These are phyloP conservation scores for Acanthosepion pharaonis DNA, from an alignment of 2,888 invertebrate genomes.

Conservation along the genomic window DNA sequence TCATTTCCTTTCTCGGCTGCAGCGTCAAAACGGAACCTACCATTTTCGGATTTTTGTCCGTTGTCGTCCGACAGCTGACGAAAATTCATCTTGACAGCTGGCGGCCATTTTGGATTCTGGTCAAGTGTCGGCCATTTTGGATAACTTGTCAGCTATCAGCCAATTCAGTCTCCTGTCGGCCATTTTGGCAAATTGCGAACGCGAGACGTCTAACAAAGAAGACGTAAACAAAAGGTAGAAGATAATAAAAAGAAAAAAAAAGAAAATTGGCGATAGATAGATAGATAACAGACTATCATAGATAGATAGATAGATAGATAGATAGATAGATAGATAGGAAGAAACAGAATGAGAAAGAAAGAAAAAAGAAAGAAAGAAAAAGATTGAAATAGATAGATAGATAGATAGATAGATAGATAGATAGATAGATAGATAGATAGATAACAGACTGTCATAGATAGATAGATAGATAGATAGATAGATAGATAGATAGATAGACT, in stretches of 20 bases:
- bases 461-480: no score
- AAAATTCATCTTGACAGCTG: background rate
- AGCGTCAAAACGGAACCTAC: background rate
- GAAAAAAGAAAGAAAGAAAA: no score
- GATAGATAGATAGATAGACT: no score
- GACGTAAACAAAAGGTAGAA: background rate
- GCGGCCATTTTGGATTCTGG: background rate
- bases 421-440: no score
- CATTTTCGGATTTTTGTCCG: background rate
- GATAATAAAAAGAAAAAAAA: background rate
- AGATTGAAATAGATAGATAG: no score
- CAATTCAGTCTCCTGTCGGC: background rate
- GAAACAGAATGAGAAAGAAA: fast-evolving
- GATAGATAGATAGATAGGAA: no score
- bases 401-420: no score
- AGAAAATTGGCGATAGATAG: background rate
- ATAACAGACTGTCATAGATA: no score
- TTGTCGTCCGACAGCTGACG: background rate
- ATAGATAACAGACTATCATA: no score
- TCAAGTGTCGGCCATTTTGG: background rate
- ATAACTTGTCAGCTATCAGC: background rate
- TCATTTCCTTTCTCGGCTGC: background rate
- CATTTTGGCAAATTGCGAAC: background rate
- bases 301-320: no score
- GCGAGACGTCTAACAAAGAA: background rate